Evolutionary conservation across 2,797 vertebrate genomes (phyloP).

Genomic region (Megaceryle alcyon): DNA sequence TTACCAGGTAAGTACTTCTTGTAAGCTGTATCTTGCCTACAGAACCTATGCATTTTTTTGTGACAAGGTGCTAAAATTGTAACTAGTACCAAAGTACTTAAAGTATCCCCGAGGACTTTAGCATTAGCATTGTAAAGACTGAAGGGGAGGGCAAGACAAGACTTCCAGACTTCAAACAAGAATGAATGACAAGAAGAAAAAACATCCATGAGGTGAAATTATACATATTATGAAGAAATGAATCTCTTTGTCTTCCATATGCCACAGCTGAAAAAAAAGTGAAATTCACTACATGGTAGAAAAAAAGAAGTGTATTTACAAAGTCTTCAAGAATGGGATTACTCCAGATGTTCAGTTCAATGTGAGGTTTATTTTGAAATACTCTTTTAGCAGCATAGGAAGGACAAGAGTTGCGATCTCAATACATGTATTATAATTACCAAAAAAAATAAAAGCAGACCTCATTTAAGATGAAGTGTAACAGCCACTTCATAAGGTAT

Average conservation of each 20-base stretch:
- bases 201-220: not conserved
- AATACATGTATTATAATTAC: not conserved
- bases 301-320: not conserved
- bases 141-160: not conserved
- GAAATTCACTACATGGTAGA: not conserved
- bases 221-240: not conserved
- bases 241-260: not conserved
- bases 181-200: not conserved
- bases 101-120: not conserved
- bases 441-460: not conserved
- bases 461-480: not conserved
- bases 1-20: not conserved
- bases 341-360: not conserved
- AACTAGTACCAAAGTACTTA: not conserved
- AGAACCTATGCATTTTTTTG: not conserved
- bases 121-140: not conserved
- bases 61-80: not conserved
- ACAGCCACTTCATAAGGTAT: not conserved
- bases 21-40: not conserved
- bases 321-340: not conserved
- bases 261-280: not conserved
- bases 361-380: not conserved
- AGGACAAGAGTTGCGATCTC: not conserved
- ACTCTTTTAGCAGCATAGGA: not conserved
- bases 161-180: not conserved